Base-by-base conservation (phyloP, 2,888 invertebrate genomes). In the Trypoxylon attenuatum region DNA sequence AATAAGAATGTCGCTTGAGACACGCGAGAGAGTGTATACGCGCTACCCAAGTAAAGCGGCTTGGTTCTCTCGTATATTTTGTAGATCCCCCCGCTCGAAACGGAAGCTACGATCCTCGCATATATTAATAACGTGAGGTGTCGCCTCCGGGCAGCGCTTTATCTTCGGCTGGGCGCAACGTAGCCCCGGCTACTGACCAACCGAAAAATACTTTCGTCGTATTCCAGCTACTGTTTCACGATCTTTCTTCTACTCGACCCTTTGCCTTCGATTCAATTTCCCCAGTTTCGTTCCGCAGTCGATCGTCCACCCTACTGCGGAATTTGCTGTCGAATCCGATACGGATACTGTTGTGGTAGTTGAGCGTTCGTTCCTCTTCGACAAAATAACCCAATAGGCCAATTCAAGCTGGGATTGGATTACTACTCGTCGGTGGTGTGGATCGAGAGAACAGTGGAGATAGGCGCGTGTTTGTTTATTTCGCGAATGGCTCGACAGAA, bases 111-210 rank as follows among this genome's bases (percentile, higher is more conserved):
- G 80, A 81, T 82, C 78, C 76, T 77, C 83, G 83, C 81, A 81
- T 82, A 81, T 84, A 86, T 87, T 87, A 87, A 87, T 87, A 86
- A 86, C 79, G 75, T 77, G 75, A 78, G 82, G 73, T 86, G 86
- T 87, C 86, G 84, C 86, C 87, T 78, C 84, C 82, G 84, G 87
- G 84, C 85, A 86, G 76, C 83, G 82, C 84, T 87, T 85, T 82
- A 84, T 87, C 86, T 86, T 87, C 81, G 78, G 69, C 55, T 66
- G 62, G 71, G 75, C 66, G 66, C 73, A 57, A 73, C 68, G 60
- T 73, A 57, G 72, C 73, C 73, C 58, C 64, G 23, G 66, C 77
- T 75, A 73, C 76, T 71, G 69, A 68, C 68, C 58, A 54, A 58
- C 73, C 70, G 70, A 78, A 78, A 77, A 73, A 52, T 76, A 73